Base-by-base conservation (phyloP, 1,140 invertebrate genomes). In the Zelostemma sp. region DNA sequence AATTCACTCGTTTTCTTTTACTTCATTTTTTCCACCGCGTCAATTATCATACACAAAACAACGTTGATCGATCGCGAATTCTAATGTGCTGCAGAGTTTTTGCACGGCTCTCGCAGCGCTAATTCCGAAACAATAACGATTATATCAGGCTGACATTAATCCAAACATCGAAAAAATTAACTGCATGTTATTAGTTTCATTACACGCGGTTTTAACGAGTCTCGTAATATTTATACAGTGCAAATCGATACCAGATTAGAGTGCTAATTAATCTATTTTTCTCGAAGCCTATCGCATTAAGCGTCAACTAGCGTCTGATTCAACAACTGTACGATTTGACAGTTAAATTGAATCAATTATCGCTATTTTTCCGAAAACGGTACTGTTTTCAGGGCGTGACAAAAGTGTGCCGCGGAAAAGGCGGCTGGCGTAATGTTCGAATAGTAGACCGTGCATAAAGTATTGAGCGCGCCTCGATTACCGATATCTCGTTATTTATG, bases 401-500 rank as follows among this genome's bases (percentile, higher is more conserved):
- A 72, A 60, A 72, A 68, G 65, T 68, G 70, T 65, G 57, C 60
- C 57, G 55, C 40, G 14, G 14, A 12, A 15, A 41, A 41, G 40
- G 40, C 64, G 45, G 41, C 31, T 62, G 40, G 33, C 21, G 48
- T 21, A 35, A 40, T 17, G 49, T 53, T 15, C 46, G 46, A 59
- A 59, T 64, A 54, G 58, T 35, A 47, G 51, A 43, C 47, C 48
- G 45, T 53, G 57, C 61, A 64, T 66, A 63, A 68, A 54, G 65
- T 65, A 65, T 72, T 72, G 65, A 68, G 53, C 59, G 58, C 71
- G 71, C 56, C 60, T 66, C 72, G 80, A 85, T 85, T 82, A 82
- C 69, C 75, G 80, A 82, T 85, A 85, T 74, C 78, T 76, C 66
- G 67, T 83, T 78, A 85, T 85, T 85, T 85, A 85, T 82, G 79